Base-by-base conservation (phyloP, 2,113 vertebrate genomes). In the Phasianus colchicus region DNA sequence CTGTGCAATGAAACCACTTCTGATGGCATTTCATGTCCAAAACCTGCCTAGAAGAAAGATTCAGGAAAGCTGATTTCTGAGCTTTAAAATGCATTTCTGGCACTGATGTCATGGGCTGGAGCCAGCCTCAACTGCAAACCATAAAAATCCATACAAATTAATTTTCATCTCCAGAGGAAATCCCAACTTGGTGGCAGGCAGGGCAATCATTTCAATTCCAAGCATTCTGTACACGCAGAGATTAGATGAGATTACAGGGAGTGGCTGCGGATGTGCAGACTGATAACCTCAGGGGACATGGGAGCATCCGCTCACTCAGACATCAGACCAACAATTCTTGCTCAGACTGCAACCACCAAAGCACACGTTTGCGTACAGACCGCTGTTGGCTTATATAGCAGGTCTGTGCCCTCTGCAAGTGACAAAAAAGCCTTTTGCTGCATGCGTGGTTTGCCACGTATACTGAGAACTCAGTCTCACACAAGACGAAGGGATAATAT, bases 211-310 rank as follows among this genome's bases (percentile, higher is more conserved):
- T 94, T 88, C 92, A 29, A 73, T 92, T 78, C 50, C 73, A 76
- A 72, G 70, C 20, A 55, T 43, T 70, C 81, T 34, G 32, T 84
- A 71, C 38, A 69, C 48, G 57, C 30, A 81, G 38, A 91, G 83
- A 91, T 93, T 87, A 91, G 65, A 65, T 27, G 76, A 89, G 88
- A 95, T 93, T 87, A 93, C 69, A 75, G 92, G 60, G 81, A 58
- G 70, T 22, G 45, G 58, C 61, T 60, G 61, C 7, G 11, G 55
- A 48, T 27, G 14, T 21, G 4, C 10, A 50, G 43, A 38, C 70
- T 22, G 42, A 55, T 14, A 42, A 58, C 8, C 50, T 20, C 17
- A 45, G 25, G 60, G 29, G 34, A 38, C 22, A 6, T 52, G 3
- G 81, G 58, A 61, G 65, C 13, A 3, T 36, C 88, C 38, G 22